A percentile compares a stretch with the other conserved stretches of the same genome.
Conservation (phyloP, 2,888 invertebrate species). For the Platycheirus rosarum region DNA sequence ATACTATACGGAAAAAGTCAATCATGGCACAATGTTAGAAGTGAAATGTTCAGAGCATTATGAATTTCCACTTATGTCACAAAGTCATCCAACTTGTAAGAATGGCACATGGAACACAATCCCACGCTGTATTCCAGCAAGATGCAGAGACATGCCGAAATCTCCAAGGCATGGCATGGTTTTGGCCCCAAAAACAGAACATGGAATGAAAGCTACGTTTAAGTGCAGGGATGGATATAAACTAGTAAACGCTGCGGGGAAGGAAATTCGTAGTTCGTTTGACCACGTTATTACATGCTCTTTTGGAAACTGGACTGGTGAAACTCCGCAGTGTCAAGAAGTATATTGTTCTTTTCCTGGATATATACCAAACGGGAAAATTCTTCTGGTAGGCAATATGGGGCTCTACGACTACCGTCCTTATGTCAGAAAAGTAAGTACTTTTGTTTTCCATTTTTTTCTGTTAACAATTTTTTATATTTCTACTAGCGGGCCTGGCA, state of each 20-base stretch:
- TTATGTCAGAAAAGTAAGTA: slow-evolving; percentile 92
- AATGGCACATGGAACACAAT: slow-evolving; percentile 98
- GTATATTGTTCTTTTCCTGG: slow-evolving; percentile 97
- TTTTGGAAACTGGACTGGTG: slow-evolving; percentile 97
- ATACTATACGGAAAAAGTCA: slow-evolving; percentile 81
- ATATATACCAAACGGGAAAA: slow-evolving; percentile 93
- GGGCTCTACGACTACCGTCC: slow-evolving; percentile 97
- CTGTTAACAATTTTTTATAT: no score
- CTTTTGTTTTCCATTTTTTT: no score
- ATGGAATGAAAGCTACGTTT: slow-evolving; percentile 96
- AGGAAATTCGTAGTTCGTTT: slow-evolving; percentile 81
- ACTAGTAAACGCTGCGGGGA: slow-evolving; percentile 87
- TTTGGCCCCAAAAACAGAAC: slow-evolving; percentile 98
- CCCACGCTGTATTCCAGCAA: slow-evolving; percentile 91
- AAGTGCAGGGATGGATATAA: slow-evolving; percentile 96
- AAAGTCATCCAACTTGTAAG: slow-evolving; percentile 91
- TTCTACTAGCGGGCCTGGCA: no score
- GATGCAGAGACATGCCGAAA: slow-evolving; percentile 92
- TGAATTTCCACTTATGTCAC: slow-evolving; percentile 90
- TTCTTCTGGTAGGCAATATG: slow-evolving; percentile 96
- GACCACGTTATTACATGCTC: slow-evolving; percentile 92
- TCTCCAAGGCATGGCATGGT: slow-evolving; percentile 97
- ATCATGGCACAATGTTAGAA: slow-evolving; percentile 87
- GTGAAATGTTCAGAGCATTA: slow-evolving; percentile 94
- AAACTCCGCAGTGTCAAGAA: slow-evolving; percentile 92